Evolutionary conservation across 2,113 vertebrate genomes (phyloP).

Genomic region (Solenodon paradoxus): DNA sequence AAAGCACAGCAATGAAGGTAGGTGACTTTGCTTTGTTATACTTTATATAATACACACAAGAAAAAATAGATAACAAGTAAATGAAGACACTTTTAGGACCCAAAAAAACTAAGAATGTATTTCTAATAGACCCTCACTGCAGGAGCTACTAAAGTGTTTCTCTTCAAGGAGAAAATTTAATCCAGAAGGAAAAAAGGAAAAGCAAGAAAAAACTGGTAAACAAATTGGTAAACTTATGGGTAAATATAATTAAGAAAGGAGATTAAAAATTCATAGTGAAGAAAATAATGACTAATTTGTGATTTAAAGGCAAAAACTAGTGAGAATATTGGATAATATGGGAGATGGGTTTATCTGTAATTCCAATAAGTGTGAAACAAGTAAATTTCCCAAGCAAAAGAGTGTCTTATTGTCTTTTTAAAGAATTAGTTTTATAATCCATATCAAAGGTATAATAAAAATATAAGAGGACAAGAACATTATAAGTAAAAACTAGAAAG

Average conservation of each 20-base stretch:
- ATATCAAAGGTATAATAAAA: background rate
- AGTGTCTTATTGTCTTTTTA: background rate
- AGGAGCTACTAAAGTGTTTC: background rate
- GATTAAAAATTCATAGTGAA: background rate
- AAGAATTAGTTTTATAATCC: background rate
- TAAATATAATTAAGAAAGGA: background rate
- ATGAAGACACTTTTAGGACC: background rate
- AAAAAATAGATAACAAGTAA: slow-evolving; percentile 17
- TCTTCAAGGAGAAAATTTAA: background rate
- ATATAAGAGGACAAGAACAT: background rate
- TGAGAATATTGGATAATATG: background rate
- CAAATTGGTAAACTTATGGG: background rate
- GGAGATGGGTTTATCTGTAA: background rate
- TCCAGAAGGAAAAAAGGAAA: background rate
- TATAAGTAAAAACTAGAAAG: background rate
- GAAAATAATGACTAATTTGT: background rate
- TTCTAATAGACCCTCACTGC: background rate
- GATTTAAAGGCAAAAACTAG: background rate
- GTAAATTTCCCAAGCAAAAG: slow-evolving; percentile 37
- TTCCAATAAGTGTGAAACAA: slow-evolving; percentile 44
- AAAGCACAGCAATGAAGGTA: background rate
- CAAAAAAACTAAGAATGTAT: background rate
- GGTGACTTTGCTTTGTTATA: background rate
- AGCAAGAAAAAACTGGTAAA: background rate
- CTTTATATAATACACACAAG: background rate